Percentiles rank a stretch among this genome's conserved stretches.
Evolutionary conservation across 2,888 invertebrate species (phyloP).

Genomic region (Acronicta psi): DNA sequence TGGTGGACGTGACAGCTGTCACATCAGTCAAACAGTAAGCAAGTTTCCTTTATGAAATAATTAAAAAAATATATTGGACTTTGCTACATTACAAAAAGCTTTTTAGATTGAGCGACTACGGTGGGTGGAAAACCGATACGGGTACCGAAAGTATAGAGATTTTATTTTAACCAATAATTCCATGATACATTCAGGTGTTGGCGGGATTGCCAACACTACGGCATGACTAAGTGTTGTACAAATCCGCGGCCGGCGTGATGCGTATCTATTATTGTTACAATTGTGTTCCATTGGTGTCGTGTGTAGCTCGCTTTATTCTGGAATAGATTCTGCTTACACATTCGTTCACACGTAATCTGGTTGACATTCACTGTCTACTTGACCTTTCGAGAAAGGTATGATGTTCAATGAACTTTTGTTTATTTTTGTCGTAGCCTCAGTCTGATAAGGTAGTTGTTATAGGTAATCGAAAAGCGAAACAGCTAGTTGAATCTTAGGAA

Average conservation of each 20-base stretch:
- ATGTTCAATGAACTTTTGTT: neutral
- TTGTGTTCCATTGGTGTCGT: slow-evolving; percentile 64
- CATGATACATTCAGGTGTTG: slow-evolving; percentile 59
- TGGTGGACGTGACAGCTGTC: neutral
- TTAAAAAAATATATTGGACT: too few species aligned
- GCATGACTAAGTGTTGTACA: slow-evolving; percentile 52
- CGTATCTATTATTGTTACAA: slow-evolving; percentile 63
- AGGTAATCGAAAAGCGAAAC: too few species aligned
- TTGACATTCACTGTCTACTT: slow-evolving; percentile 44
- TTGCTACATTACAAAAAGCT: neutral
- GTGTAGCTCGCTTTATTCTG: slow-evolving; percentile 60
- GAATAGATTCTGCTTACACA: slow-evolving; percentile 48
- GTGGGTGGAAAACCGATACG: neutral
- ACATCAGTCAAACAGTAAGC: neutral
- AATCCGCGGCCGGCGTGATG: slow-evolving; percentile 50
- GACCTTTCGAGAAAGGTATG: slow-evolving; percentile 29
- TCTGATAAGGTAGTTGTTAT: too few species aligned
- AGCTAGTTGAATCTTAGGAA: too few species aligned
- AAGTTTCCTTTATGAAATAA: too few species aligned
- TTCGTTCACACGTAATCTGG: slow-evolving; percentile 32
- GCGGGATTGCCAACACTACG: slow-evolving; percentile 50
- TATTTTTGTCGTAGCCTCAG: too few species aligned
- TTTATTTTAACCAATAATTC: slow-evolving; percentile 52
- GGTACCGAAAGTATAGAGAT: slow-evolving; percentile 5
- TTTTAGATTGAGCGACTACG: neutral